Evolutionary conservation across 2,888 invertebrate genomes (phyloP), one percentile per base, ranked within the genome.

Genomic region (Drosophila differens): DNA sequence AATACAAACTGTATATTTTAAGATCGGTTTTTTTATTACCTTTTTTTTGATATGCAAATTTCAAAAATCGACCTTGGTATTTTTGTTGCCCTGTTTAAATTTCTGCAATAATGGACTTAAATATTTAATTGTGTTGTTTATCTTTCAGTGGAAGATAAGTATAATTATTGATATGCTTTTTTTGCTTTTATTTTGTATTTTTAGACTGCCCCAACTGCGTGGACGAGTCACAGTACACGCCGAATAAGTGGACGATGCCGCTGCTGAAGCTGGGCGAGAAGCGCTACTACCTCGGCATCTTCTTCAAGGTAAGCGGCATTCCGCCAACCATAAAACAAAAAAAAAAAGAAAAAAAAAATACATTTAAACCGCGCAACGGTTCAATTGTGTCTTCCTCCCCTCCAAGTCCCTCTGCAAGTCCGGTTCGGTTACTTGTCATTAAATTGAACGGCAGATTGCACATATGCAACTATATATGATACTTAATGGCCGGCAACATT

Each of bases 211-310:
- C 97, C 70, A 97, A 96, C 91, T 97, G 97, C 92, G 95, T 95
- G 76, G 96, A 96, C 83, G 97, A 97, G 77, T 95, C 96, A 70
- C 95, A 95, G 73, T 94, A 95, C 41, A 95, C 96, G 44, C 87
- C 87, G 77, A 96, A 96, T 91, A 95, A 97, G 92, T 98, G 97
- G 97, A 97, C 97, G 62, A 98, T 98, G 98, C 98, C 98, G 14
- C 94, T 98, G 70, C 94, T 97, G 81, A 97, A 97, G 92, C 95
- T 97, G 54, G 98, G 98, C 52, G 97, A 97, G 92, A 98, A 98
- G 93, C 95, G 97, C 91, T 98, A 98, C 92, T 98, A 98, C 93
- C 94, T 98, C 90, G 98, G 98, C 91, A 98, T 98, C 93, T 98
- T 98, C 94, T 98, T 98, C 94, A 98, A 97, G 97, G 98, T 98